These are phyloP conservation scores for Ciconia maguari DNA, from an alignment of 2,113 vertebrate genomes.

Conservation along the genomic window DNA sequence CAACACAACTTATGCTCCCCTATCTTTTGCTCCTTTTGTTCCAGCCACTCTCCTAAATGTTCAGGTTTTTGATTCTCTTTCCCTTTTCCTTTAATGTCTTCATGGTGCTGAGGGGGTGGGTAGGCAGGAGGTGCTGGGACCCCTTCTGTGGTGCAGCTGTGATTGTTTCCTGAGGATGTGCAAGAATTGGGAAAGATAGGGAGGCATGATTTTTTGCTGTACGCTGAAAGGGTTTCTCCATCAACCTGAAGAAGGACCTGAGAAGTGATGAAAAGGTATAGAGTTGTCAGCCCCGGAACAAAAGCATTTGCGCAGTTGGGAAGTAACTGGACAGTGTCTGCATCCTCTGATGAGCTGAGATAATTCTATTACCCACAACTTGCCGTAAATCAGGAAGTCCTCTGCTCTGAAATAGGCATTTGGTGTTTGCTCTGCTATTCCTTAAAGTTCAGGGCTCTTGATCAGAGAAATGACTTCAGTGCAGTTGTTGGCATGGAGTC, in stretches of 20 bases:
- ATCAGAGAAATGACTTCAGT: not conserved
- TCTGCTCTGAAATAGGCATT: not conserved
- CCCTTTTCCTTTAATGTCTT: not conserved
- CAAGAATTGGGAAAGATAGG: not conserved
- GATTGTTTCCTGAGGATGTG: not conserved
- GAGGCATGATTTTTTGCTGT: not conserved
- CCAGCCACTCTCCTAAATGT: not conserved
- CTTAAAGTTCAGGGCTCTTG: accelerated
- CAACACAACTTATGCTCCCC: not conserved
- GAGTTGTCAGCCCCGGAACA: slow-evolving; percentile 22
- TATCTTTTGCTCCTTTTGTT: not conserved
- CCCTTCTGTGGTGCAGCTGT: slow-evolving; percentile 52
- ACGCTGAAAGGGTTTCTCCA: slow-evolving; percentile 2
- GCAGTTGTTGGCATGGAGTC: not conserved
- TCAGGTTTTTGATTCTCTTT: not conserved
- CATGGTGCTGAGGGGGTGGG: not conserved
- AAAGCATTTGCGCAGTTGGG: not conserved
- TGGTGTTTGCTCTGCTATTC: not conserved
- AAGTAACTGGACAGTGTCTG: slow-evolving; percentile 29
- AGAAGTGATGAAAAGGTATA: slow-evolving; percentile 48
- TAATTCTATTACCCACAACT: not conserved
- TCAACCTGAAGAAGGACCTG: slow-evolving; percentile 29
- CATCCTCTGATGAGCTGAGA: slow-evolving; percentile 16
- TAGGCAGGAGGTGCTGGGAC: not conserved
- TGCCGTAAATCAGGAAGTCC: not conserved